These are phyloP conservation scores for Stegophylla sp. DNA, from an alignment of 2,888 invertebrate genomes.

Conservation along the genomic window DNA sequence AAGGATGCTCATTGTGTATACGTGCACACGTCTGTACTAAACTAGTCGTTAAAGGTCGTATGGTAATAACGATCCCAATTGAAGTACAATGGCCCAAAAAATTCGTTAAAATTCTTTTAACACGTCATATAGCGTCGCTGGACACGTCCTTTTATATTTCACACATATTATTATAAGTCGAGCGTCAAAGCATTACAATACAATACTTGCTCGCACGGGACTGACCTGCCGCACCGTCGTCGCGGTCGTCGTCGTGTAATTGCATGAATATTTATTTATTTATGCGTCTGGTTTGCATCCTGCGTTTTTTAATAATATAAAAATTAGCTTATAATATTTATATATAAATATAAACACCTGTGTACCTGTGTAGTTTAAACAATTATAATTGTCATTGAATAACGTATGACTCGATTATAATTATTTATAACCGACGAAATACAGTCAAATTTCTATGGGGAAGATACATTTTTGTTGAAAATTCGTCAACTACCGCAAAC, in stretches of 20 bases:
- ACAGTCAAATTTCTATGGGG: too few relatives aligned
- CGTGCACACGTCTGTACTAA: too few relatives aligned
- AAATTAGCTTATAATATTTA: too few relatives aligned
- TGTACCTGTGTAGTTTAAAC: too few relatives aligned
- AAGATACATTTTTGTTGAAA: too few relatives aligned
- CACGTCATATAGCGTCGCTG: neutral
- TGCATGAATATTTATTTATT: constrained; percentile 33
- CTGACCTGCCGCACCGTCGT: neutral
- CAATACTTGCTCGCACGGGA: neutral
- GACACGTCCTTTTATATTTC: neutral
- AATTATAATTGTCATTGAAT: too few relatives aligned
- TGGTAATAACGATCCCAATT: constrained; percentile 34
- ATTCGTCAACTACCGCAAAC: too few relatives aligned
- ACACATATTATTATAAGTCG: too few relatives aligned
- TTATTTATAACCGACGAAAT: too few relatives aligned
- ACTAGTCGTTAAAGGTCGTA: constrained; percentile 47
- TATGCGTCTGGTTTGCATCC: constrained; percentile 51
- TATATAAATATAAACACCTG: too few relatives aligned
- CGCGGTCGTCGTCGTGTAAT: constrained; percentile 12
- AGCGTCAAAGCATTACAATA: neutral
- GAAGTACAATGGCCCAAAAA: constrained; percentile 27
- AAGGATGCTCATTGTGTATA: too few relatives aligned
- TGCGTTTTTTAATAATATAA: constrained; percentile 13
- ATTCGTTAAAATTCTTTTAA: constrained; percentile 16
- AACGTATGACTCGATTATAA: too few relatives aligned